Conservation (phyloP, 2,113 vertebrate species). For the Apteryx owenii region DNA sequence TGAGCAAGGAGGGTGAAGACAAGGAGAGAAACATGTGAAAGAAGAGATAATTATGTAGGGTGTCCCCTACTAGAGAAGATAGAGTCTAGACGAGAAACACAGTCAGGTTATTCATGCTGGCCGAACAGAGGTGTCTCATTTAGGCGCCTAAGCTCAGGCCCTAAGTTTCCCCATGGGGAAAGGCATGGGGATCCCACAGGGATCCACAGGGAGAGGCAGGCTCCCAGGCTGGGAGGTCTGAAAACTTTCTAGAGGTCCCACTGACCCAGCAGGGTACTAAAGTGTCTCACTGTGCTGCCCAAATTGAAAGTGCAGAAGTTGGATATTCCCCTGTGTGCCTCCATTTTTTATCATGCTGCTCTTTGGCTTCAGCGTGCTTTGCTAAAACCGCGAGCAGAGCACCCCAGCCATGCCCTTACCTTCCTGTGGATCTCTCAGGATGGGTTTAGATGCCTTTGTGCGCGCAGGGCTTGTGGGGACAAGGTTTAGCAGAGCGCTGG, state of each 20-base stretch:
- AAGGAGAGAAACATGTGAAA: neutral
- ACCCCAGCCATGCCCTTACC: too few species aligned
- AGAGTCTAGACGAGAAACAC: fast-evolving
- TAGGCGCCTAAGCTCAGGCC: neutral
- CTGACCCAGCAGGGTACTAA: too few species aligned
- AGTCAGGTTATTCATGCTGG: neutral
- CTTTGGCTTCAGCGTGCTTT: neutral
- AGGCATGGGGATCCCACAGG: neutral
- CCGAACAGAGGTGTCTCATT: neutral
- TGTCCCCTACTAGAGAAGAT: fast-evolving
- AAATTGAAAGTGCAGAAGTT: neutral
- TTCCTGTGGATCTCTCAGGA: neutral
- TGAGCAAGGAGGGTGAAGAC: neutral
- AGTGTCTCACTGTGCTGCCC: neutral
- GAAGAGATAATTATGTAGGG: neutral
- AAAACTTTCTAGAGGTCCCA: neutral
- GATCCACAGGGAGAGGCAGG: neutral
- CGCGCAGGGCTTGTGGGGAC: fast-evolving
- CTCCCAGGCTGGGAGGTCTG: neutral
- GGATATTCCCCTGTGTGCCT: neutral
- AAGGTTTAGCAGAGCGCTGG: neutral
- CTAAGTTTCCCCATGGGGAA: neutral
- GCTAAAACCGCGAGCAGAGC: neutral
- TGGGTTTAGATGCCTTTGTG: fast-evolving
- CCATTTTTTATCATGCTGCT: neutral